Conservation (phyloP, 1,140 invertebrate genomes). For the Amyelois transitella region DNA sequence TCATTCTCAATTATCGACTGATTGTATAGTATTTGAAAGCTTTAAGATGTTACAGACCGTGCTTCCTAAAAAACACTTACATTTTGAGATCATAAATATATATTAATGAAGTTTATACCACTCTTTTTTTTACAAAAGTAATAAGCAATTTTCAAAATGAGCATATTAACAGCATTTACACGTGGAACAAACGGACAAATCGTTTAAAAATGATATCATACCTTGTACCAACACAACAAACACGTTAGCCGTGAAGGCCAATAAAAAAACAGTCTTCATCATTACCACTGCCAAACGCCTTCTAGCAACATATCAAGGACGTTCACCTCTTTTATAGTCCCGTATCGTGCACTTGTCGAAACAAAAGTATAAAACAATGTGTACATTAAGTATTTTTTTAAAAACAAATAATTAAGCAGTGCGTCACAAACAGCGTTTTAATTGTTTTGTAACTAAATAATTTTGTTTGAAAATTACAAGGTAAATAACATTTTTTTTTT, state of each 20-base stretch:
- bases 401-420: background rate
- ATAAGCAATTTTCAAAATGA: too few relatives aligned
- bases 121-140: too few relatives aligned
- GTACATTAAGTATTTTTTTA: background rate
- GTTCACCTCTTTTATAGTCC: constrained; percentile 5
- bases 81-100: too few relatives aligned
- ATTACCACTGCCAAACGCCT: background rate
- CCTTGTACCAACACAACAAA: background rate
- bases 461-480: background rate
- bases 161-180: too few relatives aligned
- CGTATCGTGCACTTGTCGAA: constrained; percentile 6
- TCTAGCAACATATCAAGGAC: background rate
- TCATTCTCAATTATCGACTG: too few relatives aligned
- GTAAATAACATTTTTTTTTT: background rate
- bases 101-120: too few relatives aligned
- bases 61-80: too few relatives aligned
- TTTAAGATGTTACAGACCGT: too few relatives aligned
- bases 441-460: background rate
- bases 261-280: constrained; percentile 1
- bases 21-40: too few relatives aligned
- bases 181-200: too few relatives aligned
- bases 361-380: constrained; percentile 3
- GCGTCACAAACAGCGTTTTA: background rate
- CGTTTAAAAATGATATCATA: background rate
- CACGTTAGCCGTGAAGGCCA: background rate